These are phyloP conservation scores for Orthosia gracilis DNA, from an alignment of 2,888 invertebrate genomes.

Conservation along the genomic window DNA sequence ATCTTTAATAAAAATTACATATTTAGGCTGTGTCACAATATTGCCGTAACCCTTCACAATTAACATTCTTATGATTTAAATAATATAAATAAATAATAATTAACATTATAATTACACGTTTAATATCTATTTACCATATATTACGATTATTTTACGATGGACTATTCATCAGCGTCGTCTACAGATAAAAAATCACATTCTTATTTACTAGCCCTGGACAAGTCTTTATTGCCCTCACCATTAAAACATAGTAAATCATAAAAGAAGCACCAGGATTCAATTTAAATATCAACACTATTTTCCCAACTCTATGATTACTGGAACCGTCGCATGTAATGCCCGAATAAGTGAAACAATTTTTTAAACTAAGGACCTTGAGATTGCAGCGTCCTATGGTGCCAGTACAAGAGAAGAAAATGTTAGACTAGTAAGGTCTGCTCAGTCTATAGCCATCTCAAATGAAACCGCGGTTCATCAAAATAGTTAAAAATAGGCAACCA, in stretches of 20 bases:
- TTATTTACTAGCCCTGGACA: not conserved
- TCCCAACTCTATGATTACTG: not conserved
- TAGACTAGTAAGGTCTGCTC: no score
- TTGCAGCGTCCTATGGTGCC: not conserved
- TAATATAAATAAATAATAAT: conserved; percentile 28
- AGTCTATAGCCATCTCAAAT: conserved; percentile 1
- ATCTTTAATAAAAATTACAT: conserved; percentile 32
- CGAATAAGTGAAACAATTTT: not conserved
- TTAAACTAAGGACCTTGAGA: not conserved
- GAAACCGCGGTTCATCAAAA: not conserved
- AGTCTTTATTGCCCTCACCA: conserved; percentile 18
- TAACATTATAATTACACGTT: not conserved
- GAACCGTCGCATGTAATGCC: no score
- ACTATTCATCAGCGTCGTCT: not conserved
- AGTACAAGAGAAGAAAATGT: not conserved
- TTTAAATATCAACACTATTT: conserved; percentile 6
- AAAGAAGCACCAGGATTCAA: conserved; percentile 1
- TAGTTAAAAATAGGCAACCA: not conserved
- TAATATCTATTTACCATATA: conserved; percentile 25
- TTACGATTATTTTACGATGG: not conserved
- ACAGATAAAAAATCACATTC: not conserved
- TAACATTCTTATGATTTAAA: conserved; percentile 11
- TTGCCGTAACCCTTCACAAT: conserved; percentile 36
- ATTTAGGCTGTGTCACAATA: conserved; percentile 3
- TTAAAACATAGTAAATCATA: conserved; percentile 1